Evolutionary conservation across 2,113 vertebrate species (phyloP).

Genomic region (Boleophthalmus pectinirostris): DNA sequence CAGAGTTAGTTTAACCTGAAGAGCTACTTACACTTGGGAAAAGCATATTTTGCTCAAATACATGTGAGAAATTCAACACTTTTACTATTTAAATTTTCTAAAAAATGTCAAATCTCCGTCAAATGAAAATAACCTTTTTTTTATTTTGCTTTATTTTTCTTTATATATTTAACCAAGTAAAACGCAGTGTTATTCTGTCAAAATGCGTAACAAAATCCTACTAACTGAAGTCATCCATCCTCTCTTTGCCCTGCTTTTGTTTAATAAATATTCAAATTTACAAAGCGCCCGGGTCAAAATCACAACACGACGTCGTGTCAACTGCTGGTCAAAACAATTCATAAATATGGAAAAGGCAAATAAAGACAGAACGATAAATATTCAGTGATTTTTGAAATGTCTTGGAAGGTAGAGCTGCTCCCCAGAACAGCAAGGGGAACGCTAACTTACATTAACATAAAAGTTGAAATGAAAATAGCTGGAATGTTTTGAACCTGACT

Average conservation of each 20-base stretch:
- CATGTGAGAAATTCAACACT: too few species aligned
- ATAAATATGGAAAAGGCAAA: constrained; percentile 41
- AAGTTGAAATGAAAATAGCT: background rate
- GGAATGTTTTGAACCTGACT: background rate
- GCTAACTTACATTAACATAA: background rate
- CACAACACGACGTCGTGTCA: constrained; percentile 20
- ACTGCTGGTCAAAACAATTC: constrained; percentile 27
- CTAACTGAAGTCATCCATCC: background rate
- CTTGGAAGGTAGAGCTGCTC: constrained; percentile 6
- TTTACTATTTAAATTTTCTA: background rate
- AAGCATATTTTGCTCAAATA: too few species aligned
- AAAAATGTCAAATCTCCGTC: too few species aligned
- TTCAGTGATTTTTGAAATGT: constrained; percentile 31
- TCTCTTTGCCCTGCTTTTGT: background rate
- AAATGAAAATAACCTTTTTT: too few species aligned
- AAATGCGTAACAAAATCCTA: background rate
- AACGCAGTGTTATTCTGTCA: background rate
- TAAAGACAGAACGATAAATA: constrained; percentile 29
- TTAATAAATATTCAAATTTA: constrained; percentile 36
- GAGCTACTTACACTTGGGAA: too few species aligned
- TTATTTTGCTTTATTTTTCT: background rate
- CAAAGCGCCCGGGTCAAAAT: constrained; percentile 8
- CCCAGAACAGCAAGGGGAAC: constrained; percentile 10
- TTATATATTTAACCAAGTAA: background rate
- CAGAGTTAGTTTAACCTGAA: too few species aligned